A percentile compares a stretch with the other conserved stretches of the same genome.
Conservation (phyloP, 2,797 vertebrate genomes). For the Tamandua tetradactyla region DNA sequence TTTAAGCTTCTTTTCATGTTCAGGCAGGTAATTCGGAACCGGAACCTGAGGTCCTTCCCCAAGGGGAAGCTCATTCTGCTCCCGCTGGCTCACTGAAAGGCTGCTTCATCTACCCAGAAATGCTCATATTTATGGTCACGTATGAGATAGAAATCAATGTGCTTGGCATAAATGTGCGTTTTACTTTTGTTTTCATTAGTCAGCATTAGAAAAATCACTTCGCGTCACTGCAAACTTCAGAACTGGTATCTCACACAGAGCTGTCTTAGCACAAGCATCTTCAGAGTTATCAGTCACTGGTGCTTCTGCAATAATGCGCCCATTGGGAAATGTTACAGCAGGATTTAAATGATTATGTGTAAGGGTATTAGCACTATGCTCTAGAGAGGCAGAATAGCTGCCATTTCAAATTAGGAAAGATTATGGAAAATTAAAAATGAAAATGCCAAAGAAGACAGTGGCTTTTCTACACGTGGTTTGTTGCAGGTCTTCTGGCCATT, state of each 20-base stretch:
- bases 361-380: neutral
- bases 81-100: neutral
- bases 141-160: conserved; percentile 44
- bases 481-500: neutral
- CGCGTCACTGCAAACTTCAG: conserved; percentile 17
- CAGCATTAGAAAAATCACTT: conserved; percentile 25
- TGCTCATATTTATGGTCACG: conserved; percentile 27
- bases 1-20: neutral
- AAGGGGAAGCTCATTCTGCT: neutral
- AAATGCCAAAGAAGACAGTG: neutral
- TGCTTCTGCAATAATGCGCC: neutral
- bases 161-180: conserved; percentile 53
- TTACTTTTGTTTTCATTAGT: conserved; percentile 58
- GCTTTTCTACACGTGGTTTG: neutral
- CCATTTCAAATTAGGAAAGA: conserved; percentile 41
- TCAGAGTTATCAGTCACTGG: conserved; percentile 5
- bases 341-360: conserved; percentile 50
- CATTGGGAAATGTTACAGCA: conserved; percentile 36
- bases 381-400: neutral
- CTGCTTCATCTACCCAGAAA: conserved; percentile 30
- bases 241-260: conserved; percentile 32
- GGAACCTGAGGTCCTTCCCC: neutral
- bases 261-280: neutral
- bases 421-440: conserved; percentile 5
- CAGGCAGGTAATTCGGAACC: neutral